Evolutionary conservation across 2,888 invertebrate genomes (phyloP).

Genomic region (Eristalinus sepulchralis): DNA sequence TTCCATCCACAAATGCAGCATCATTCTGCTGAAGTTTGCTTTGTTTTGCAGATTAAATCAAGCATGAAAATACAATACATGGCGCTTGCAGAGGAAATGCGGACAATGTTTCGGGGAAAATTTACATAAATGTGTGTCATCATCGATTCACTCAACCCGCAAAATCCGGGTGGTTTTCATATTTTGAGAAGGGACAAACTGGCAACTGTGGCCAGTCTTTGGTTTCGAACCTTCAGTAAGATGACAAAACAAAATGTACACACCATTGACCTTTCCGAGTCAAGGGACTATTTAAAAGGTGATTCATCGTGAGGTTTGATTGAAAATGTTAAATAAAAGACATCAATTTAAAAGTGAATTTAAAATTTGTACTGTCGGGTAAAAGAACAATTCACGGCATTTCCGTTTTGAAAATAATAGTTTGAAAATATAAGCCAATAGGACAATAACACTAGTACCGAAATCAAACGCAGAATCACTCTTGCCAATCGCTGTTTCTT

Average conservation of each 20-base stretch:
- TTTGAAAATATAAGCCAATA: too few species aligned
- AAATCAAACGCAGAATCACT: too few species aligned
- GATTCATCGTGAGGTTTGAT: too few species aligned
- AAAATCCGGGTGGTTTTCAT: neutral
- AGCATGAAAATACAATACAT: neutral
- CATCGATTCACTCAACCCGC: neutral
- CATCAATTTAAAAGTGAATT: too few species aligned
- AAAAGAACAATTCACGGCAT: too few species aligned
- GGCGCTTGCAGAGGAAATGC: neutral
- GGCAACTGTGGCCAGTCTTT: neutral
- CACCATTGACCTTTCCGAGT: neutral
- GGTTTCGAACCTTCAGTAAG: neutral
- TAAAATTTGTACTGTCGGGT: too few species aligned
- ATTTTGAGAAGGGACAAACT: neutral
- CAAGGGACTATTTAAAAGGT: neutral
- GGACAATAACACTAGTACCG: too few species aligned
- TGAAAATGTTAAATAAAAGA: too few species aligned
- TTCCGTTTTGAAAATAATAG: too few species aligned
- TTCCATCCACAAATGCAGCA: neutral
- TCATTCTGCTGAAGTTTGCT: neutral
- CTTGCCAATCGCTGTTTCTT: too few species aligned
- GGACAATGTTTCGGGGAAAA: neutral
- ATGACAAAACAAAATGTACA: neutral
- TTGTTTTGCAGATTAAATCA: neutral
- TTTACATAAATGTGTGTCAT: neutral